Conservation (phyloP, 2,113 vertebrate species). For the Gallinago jamesoni region DNA sequence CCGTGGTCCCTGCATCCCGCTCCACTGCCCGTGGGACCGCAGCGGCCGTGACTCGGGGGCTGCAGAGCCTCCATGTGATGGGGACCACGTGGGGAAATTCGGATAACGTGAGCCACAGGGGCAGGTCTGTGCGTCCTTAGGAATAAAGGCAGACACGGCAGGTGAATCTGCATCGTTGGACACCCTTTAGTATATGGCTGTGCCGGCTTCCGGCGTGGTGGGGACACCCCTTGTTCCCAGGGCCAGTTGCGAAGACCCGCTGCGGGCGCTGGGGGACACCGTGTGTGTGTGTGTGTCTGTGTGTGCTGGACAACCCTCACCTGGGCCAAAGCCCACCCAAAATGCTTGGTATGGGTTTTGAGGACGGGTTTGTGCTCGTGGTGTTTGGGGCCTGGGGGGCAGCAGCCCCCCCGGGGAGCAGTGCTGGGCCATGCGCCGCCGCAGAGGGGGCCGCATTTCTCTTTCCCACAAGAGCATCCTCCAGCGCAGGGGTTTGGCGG, state of each 20-base stretch:
- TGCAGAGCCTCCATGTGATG: fast-evolving
- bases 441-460: neutral
- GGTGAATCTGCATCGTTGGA: fast-evolving
- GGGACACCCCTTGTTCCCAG: neutral
- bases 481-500: fast-evolving
- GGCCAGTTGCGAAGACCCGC: neutral
- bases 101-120: fast-evolving
- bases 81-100: neutral
- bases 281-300: neutral
- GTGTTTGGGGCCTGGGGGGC: fast-evolving
- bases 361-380: fast-evolving
- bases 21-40: neutral
- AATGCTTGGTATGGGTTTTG: fast-evolving
- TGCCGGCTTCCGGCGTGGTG: fast-evolving
- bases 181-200: fast-evolving
- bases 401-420: neutral
- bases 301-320: fast-evolving
- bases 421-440: fast-evolving
- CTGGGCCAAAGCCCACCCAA: neutral
- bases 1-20: neutral
- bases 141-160: neutral
- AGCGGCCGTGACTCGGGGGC: neutral
- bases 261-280: neutral
- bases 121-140: neutral
- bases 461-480: fast-evolving